phyloP scores from a whole-genome alignment of 2,888 invertebrate genomes.

The Xestoiulus laeticollis region DNA sequence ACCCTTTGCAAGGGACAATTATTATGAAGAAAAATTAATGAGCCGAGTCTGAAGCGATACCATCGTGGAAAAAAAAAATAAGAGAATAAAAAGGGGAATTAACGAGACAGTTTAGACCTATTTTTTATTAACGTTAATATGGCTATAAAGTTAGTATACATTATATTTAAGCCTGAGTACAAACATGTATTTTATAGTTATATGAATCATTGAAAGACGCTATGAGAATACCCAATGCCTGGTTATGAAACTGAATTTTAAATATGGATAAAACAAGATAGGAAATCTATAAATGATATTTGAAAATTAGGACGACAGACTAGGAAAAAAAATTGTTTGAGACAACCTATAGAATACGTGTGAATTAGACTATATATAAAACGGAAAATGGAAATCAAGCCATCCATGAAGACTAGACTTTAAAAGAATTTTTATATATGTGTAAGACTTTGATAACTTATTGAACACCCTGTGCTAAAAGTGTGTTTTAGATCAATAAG shows the following conservation, averaged over 20 bases:
- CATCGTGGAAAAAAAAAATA: slow-evolving; percentile 4
- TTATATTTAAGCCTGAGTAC: neutral
- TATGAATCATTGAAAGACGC: too few species aligned
- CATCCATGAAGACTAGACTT: neutral
- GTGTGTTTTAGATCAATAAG: too few species aligned
- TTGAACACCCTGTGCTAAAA: too few species aligned
- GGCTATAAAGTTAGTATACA: neutral
- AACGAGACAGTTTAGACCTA: neutral
- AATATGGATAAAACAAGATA: neutral
- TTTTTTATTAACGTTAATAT: neutral
- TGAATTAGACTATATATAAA: neutral
- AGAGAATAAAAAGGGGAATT: neutral
- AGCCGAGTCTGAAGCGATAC: neutral
- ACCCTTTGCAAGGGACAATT: neutral
- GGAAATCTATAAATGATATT: neutral
- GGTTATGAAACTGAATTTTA: neutral
- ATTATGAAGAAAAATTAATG: slow-evolving; percentile 29
- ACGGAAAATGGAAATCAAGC: neutral
- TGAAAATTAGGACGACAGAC: neutral
- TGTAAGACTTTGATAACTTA: neutral
- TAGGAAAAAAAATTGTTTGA: neutral
- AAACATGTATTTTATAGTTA: neutral
- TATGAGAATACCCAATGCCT: too few species aligned
- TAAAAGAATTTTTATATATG: neutral
- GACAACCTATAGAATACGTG: neutral